Base-by-base conservation (phyloP, 2,797 vertebrate genomes). In the Pteronotus mesoamericanus region DNA sequence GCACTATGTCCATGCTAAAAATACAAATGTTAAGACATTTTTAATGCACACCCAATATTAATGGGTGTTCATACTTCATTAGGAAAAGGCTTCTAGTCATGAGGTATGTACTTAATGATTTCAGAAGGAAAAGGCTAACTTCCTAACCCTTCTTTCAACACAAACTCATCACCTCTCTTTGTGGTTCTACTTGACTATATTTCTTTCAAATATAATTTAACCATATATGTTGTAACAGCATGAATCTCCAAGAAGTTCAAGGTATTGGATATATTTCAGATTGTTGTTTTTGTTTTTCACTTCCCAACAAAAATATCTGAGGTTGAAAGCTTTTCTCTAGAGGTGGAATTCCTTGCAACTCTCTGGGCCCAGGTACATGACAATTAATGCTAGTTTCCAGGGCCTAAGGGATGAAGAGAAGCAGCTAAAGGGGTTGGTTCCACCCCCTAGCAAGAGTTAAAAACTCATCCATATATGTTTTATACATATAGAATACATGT, bases 1-100 rank as follows among this genome's bases (percentile, higher is more conserved):
- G 46, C 34, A 82, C 66, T 48, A 87, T 87, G 89, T 96, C 96
- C 95, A 88, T 71, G 96, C 94, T 97, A 97, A 97, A 97, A 96
- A 98, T 96, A 97, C 53, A 96, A 91, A 96, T 55, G 93, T 88
- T 89, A 89, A 94, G 95, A 68, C 39, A 79, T 91, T 95, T 93
- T 94, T 82, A 97, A 95, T 86, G 94, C 42, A 88, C 10, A 74
- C 46, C 29, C 91, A 95, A 87, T 86, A 80, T 80, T 96, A 96
- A 95, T 94, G 93, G 88, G 69, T 53, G 89, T 92, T 96, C 95
- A 88, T 94, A 71, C 91, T 97, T 97, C 91, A 96, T 96, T 79
- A 96, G 79, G 68, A 89, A 90, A 69, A 51, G 82, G 74, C 59
- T 96, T 94, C 75, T 51, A 87, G 80, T 78, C 61, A 89, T n/a